Base-by-base conservation (phyloP, 2,888 invertebrate species). In the Galerucella nymphaeae region DNA sequence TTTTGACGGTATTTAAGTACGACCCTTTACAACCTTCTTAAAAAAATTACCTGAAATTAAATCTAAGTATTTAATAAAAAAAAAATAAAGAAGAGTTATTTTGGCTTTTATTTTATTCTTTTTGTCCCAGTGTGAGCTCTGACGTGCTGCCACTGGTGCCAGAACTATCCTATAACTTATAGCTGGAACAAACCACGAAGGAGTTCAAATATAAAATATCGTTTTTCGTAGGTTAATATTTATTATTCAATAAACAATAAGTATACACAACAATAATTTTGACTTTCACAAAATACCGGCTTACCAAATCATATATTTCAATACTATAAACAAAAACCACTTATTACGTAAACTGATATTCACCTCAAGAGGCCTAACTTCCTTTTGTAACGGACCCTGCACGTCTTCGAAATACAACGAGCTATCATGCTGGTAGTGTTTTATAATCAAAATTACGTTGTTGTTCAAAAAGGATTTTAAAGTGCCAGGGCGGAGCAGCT, bases 381-480 rank as follows among this genome's bases (percentile, higher is more conserved):
- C 61, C 66, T 63, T 73, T 75, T 74, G 57, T 72, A 42, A 55
- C 62, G 18, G 18, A 63, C 71, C 63, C 72, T 66, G 63, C 69
- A 62, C 30, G 66, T 63, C 66, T 69, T 69, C 61, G 23, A 65
- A 71, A 63, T 68, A 65, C 70, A 76, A 74, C 73, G 55, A 50
- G 71, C 58, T 71, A 76, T 62, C 79, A 77, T 71, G 79, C 77
- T 77, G 79, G 75, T 77, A 77, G 73, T 79, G 77, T 79, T 76
- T 78, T 69, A 73, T 75, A 76, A 76, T 77, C 76, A 76, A 75
- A 78, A 79, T 78, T 79, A 77, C 68, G 13, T 59, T 74, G 73
- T 73, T 76, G 72, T 77, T 76, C 71, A 65, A 69, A 59, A 69
- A 75, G 75, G 76, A 77, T 78, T 77, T 66, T 30, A 69, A 68